These are phyloP conservation scores for Alloplasta piceator DNA, from an alignment of 2,888 invertebrate genomes.

Conservation along the genomic window DNA sequence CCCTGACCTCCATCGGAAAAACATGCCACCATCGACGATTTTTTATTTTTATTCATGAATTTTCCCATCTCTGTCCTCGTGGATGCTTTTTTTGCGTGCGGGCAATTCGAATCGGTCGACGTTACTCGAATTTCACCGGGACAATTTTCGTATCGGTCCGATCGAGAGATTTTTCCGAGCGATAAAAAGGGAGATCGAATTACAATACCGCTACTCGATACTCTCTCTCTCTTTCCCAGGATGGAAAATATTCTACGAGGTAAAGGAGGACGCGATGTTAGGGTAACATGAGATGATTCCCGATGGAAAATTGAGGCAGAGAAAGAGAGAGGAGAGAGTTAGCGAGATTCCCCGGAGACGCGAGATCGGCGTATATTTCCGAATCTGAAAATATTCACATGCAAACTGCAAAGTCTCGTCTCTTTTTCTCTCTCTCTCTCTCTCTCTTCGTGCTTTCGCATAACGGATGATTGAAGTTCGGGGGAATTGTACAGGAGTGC, in stretches of 20 bases:
- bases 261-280: constrained; percentile 8
- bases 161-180: constrained; percentile 44
- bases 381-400: constrained; percentile 81
- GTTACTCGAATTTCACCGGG: constrained; percentile 49
- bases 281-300: constrained; percentile 68
- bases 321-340: background rate
- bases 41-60: constrained; percentile 4
- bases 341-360: constrained; percentile 70
- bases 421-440: constrained; percentile 32
- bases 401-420: constrained; percentile 79
- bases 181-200: constrained; percentile 61
- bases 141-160: constrained; percentile 25
- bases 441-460: constrained; percentile 51
- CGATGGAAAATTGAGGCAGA: constrained; percentile 64
- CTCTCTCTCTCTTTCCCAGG: constrained; percentile 24
- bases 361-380: constrained; percentile 75
- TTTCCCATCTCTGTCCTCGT: constrained; percentile 4
- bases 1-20: too few relatives aligned
- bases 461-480: constrained; percentile 57
- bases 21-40: background rate
- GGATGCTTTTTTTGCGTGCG: background rate
- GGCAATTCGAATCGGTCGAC: constrained; percentile 7
- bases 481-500: constrained; percentile 48
- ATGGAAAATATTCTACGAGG: constrained; percentile 52
- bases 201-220: constrained; percentile 57